Evolutionary conservation across 2,797 vertebrate species (phyloP).

Genomic region (Ataeniobius toweri): DNA sequence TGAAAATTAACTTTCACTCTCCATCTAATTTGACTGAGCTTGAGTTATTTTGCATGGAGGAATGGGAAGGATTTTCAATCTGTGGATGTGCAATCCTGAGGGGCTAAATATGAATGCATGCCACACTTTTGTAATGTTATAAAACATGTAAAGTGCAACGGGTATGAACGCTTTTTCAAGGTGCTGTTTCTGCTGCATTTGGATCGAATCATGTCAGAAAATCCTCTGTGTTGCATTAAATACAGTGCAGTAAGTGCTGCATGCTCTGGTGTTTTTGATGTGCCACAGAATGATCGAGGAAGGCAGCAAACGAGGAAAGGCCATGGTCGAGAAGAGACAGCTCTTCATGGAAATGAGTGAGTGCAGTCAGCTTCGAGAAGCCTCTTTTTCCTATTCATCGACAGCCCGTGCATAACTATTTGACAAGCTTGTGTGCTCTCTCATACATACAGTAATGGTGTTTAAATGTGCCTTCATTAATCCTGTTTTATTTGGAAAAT

Average conservation of each 20-base stretch:
- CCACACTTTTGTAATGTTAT: too few relatives aligned
- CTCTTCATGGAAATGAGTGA: constrained; percentile 99
- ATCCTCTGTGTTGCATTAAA: constrained; percentile 26
- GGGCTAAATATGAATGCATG: too few relatives aligned
- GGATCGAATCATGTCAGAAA: not conserved
- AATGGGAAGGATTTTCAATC: too few relatives aligned
- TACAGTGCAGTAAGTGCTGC: constrained; percentile 8
- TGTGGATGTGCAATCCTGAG: too few relatives aligned
- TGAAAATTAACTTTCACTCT: too few relatives aligned
- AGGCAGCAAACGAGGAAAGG: constrained; percentile 92
- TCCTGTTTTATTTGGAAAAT: constrained; percentile 4
- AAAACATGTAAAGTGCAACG: not conserved
- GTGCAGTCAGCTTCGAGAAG: constrained; percentile 69
- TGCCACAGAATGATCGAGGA: constrained; percentile 96
- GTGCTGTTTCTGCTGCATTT: not conserved
- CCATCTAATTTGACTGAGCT: too few relatives aligned
- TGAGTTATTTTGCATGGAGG: too few relatives aligned
- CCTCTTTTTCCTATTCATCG: constrained; percentile 27
- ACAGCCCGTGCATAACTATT: constrained; percentile 29
- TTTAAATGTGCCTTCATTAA: constrained; percentile 21
- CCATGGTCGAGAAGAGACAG: constrained; percentile 98
- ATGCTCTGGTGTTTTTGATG: constrained; percentile 55
- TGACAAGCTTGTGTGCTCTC: constrained; percentile 24
- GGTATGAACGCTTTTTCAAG: not conserved
- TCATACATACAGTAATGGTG: constrained; percentile 11